Conservation (phyloP, 2,797 vertebrate species). For the Sebastolobus altivelis region DNA sequence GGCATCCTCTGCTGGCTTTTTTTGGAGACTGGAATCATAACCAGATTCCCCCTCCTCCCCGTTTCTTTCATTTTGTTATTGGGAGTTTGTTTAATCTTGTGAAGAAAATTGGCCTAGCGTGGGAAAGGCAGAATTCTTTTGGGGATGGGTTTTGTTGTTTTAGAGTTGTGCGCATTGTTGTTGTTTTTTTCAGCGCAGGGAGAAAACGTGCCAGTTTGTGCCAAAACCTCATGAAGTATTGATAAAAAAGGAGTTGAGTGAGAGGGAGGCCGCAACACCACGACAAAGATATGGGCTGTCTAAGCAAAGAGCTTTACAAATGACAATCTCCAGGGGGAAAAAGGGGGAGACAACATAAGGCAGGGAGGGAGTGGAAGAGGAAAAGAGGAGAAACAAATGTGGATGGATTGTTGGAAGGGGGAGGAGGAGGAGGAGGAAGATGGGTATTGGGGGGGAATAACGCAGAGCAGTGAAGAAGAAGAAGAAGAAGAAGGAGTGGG, state of each 20-base stretch:
- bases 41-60: slow-evolving; percentile 70
- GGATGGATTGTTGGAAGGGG: slow-evolving; percentile 70
- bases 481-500: slow-evolving; percentile 20
- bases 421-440: slow-evolving; percentile 70
- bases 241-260: slow-evolving; percentile 80
- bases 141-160: slow-evolving; percentile 83
- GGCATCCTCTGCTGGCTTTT: slow-evolving; percentile 82
- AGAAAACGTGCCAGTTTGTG: slow-evolving; percentile 80
- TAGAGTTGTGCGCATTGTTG: slow-evolving; percentile 72
- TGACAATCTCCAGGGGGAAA: slow-evolving; percentile 80
- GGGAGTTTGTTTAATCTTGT: slow-evolving; percentile 85
- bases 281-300: slow-evolving; percentile 86
- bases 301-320: slow-evolving; percentile 84
- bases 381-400: slow-evolving; percentile 73
- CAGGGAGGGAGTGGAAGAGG: slow-evolving; percentile 40
- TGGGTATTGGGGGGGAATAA: slow-evolving; percentile 68
- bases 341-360: slow-evolving; percentile 49
- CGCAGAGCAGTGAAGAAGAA: slow-evolving; percentile 45
- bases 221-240: slow-evolving; percentile 86
- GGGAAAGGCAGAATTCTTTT: slow-evolving; percentile 83
- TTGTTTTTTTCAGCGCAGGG: slow-evolving; percentile 50
- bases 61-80: slow-evolving; percentile 79
- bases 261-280: slow-evolving; percentile 82
- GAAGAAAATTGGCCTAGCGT: slow-evolving; percentile 85
- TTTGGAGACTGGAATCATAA: slow-evolving; percentile 83